These are phyloP conservation scores for Chrysodeixis includens DNA, from an alignment of 2,888 invertebrate genomes.

Conservation along the genomic window DNA sequence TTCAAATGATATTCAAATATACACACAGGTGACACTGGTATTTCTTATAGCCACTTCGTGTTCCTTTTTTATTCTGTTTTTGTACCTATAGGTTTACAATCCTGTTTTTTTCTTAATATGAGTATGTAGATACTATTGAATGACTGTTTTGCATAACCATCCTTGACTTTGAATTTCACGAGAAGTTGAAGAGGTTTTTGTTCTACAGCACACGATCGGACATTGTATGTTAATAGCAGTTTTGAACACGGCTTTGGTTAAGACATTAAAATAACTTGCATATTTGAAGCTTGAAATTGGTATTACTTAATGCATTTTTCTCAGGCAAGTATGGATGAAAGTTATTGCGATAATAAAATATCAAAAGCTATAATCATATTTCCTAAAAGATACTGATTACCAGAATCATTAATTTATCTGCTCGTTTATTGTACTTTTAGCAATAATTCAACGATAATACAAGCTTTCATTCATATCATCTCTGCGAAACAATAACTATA, in stretches of 20 bases:
- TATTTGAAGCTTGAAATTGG: too few species aligned
- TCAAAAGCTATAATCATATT: too few species aligned
- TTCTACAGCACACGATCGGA: background rate
- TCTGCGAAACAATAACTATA: too few species aligned
- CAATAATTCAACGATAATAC: too few species aligned
- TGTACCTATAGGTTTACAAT: background rate
- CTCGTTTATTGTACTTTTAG: too few species aligned
- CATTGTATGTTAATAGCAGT: background rate
- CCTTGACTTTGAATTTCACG: slow-evolving; percentile 1
- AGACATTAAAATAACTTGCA: background rate
- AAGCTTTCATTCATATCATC: too few species aligned
- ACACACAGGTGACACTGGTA: background rate
- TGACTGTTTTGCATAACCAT: background rate
- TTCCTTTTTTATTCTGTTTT: background rate
- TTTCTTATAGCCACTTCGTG: background rate
- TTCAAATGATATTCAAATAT: slow-evolving; percentile 39
- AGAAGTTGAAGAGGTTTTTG: background rate
- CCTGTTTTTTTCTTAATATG: background rate
- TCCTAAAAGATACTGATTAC: too few species aligned
- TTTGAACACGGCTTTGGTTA: background rate
- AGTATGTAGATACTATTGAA: background rate
- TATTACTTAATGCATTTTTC: too few species aligned
- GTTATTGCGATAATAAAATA: too few species aligned
- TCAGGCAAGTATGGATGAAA: too few species aligned
- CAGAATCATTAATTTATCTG: too few species aligned